A percentile compares a stretch with the other conserved stretches of the same genome.
phyloP scores from a whole-genome alignment of 2,888 invertebrate genomes.

The Brachyptera putata region DNA sequence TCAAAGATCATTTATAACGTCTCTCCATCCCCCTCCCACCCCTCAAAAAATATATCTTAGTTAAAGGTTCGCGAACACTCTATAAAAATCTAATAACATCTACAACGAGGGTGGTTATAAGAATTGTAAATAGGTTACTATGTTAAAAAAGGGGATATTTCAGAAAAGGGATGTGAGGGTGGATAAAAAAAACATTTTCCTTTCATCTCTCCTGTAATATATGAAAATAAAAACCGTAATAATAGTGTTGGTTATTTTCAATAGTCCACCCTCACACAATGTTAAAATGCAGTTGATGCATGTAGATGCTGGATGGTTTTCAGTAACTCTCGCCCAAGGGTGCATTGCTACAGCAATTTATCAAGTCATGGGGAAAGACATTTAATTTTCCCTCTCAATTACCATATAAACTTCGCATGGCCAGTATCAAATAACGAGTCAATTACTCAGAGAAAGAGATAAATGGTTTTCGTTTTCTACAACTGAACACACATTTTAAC shows the following conservation, averaged over 20 bases:
- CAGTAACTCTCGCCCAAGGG: constrained; percentile 23
- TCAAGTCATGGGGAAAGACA: constrained; percentile 27
- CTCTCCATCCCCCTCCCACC: too few relatives aligned
- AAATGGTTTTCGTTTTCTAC: too few relatives aligned
- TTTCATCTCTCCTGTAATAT: constrained; percentile 18
- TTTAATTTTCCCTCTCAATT: constrained; percentile 34
- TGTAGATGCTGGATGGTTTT: background rate
- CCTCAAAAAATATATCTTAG: background rate
- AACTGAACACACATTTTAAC: too few relatives aligned
- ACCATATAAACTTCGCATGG: constrained; percentile 22
- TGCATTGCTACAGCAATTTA: constrained; percentile 29
- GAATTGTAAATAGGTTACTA: constrained; percentile 21
- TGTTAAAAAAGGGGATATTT: constrained; percentile 1
- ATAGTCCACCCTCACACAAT: background rate
- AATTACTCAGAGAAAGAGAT: too few relatives aligned
- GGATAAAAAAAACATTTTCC: background rate
- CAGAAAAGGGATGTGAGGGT: constrained; percentile 7
- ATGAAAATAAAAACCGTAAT: constrained; percentile 18
- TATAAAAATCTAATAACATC: constrained; percentile 13
- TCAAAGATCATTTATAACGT: constrained; percentile 13
- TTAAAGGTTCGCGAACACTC: background rate
- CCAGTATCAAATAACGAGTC: background rate
- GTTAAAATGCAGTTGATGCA: background rate
- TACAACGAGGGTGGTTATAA: background rate
- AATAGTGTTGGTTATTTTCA: constrained; percentile 7